These are phyloP conservation scores for Sycon ciliatum DNA, from an alignment of 37 sponge, comb jelly and placozoan species.

Conservation along the genomic window DNA sequence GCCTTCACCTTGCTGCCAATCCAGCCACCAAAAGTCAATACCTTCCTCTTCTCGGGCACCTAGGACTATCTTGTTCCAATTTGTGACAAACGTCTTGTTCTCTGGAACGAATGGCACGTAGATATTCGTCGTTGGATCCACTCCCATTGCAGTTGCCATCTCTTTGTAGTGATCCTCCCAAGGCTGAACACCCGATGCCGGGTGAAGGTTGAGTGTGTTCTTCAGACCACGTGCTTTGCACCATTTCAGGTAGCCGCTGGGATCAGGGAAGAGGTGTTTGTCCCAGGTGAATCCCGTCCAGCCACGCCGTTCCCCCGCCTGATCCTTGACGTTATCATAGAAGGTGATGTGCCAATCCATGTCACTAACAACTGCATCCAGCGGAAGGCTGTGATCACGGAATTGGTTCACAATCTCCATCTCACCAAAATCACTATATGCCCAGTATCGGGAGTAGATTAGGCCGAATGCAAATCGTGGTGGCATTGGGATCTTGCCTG, in stretches of 20 bases:
- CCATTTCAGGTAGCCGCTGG: slow-evolving; percentile 53
- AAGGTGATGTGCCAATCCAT: slow-evolving; percentile 76
- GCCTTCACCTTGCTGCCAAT: slow-evolving; percentile 64
- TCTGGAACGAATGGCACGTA: slow-evolving; percentile 50
- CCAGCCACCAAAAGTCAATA: slow-evolving; percentile 74
- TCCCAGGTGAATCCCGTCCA: slow-evolving; percentile 75
- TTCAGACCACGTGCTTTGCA: slow-evolving; percentile 38
- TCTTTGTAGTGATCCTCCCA: slow-evolving; percentile 59
- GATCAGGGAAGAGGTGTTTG: slow-evolving; percentile 57
- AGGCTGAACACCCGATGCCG: slow-evolving; percentile 60
- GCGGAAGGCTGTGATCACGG: slow-evolving; percentile 39
- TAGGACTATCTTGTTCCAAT: slow-evolving; percentile 47
- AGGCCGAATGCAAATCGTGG: slow-evolving; percentile 60
- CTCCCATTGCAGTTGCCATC: slow-evolving; percentile 69
- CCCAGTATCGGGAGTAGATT: slow-evolving; percentile 62
- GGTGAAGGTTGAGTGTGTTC: slow-evolving; percentile 61
- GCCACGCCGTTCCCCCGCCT: slow-evolving; percentile 43
- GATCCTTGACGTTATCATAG: background rate
- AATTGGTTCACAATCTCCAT: slow-evolving; percentile 40
- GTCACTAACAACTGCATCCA: slow-evolving; percentile 54
- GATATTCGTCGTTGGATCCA: slow-evolving; percentile 32
- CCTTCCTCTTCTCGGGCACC: slow-evolving; percentile 41
- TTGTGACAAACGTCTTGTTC: slow-evolving; percentile 43
- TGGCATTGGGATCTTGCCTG: slow-evolving; percentile 51
- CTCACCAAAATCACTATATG: slow-evolving; percentile 51